Conservation (phyloP, 2,797 vertebrate species). For the Malurus splendens region DNA sequence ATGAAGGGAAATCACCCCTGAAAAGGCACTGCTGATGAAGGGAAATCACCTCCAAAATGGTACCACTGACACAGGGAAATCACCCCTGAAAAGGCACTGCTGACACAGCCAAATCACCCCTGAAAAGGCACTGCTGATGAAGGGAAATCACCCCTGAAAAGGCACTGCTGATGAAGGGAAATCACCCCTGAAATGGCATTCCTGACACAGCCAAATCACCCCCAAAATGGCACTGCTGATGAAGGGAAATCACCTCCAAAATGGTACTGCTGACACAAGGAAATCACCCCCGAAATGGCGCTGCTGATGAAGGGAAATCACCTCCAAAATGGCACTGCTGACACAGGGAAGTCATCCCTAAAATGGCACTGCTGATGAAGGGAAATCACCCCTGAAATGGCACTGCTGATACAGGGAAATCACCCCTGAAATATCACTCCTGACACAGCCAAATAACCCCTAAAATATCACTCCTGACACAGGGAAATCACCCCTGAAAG, state of each 20-base stretch:
- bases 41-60: fast-evolving
- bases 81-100: fast-evolving
- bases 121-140: too few species aligned
- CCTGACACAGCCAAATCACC: fast-evolving
- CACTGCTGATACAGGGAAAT: background rate
- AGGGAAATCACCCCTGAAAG: background rate
- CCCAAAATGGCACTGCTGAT: too few species aligned
- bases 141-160: fast-evolving
- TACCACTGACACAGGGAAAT: fast-evolving
- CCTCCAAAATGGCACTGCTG: fast-evolving
- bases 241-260: fast-evolving
- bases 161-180: too few species aligned
- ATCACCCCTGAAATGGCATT: background rate
- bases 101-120: fast-evolving
- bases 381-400: too few species aligned
- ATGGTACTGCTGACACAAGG: fast-evolving
- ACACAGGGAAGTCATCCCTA: fast-evolving
- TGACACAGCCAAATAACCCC: too few species aligned
- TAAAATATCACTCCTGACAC: too few species aligned
- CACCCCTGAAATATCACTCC: too few species aligned
- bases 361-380: background rate
- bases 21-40: too few species aligned
- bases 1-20: fast-evolving
- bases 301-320: too few species aligned
- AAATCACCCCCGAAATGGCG: background rate